Evolutionary conservation across 1,140 invertebrate species (phyloP).

Genomic region (Sycobia sp.): DNA sequence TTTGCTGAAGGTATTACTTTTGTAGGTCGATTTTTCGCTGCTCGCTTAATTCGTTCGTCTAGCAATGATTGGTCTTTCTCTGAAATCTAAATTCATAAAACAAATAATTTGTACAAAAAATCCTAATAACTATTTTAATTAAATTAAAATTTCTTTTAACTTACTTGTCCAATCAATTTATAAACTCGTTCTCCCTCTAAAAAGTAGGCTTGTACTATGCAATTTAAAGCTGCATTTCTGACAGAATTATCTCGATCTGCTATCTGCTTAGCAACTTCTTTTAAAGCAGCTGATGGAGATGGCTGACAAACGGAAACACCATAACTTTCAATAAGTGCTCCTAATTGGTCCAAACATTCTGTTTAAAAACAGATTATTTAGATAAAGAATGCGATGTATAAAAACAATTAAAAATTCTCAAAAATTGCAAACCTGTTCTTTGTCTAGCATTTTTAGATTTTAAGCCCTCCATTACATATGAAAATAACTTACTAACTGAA

Average conservation of each 20-base stretch:
- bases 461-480: conserved; percentile 90
- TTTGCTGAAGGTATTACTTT: conserved; percentile 58
- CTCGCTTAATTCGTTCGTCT: conserved; percentile 93
- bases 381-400: neutral
- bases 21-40: conserved; percentile 70
- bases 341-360: conserved; percentile 93
- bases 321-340: conserved; percentile 83
- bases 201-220: conserved; percentile 88
- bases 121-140: neutral
- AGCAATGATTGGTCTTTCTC: conserved; percentile 93
- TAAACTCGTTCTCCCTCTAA: conserved; percentile 89
- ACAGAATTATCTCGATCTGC: conserved; percentile 96
- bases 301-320: conserved; percentile 86
- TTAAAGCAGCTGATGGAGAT: conserved; percentile 76
- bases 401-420: neutral
- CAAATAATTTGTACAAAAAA: neutral
- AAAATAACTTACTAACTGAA: conserved; percentile 88
- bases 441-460: conserved; percentile 97
- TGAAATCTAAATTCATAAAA: conserved; percentile 68
- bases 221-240: conserved; percentile 92
- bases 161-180: conserved; percentile 87
- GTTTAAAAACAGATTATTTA: conserved; percentile 4
- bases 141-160: neutral
- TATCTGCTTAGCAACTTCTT: conserved; percentile 93
- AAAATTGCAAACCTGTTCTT: conserved; percentile 71